Evolutionary conservation across 2,113 vertebrate genomes (phyloP).

Genomic region (Bubalus kerabau): DNA sequence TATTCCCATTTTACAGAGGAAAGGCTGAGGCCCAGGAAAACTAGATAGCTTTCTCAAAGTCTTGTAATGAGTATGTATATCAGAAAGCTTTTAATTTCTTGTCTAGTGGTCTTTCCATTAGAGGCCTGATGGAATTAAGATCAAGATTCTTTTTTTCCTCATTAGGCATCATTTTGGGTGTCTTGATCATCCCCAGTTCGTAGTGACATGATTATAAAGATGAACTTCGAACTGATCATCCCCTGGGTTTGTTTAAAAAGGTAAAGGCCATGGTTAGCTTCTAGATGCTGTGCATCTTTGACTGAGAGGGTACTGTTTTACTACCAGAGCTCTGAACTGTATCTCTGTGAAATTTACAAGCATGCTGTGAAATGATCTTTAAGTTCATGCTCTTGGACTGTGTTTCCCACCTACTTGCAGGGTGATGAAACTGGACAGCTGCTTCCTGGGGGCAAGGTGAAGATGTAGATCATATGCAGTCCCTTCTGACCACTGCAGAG

Average conservation of each 20-base stretch:
- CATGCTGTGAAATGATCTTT: slow-evolving; percentile 6
- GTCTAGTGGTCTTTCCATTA: not conserved
- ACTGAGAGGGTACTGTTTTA: not conserved
- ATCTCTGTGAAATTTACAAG: slow-evolving; percentile 14
- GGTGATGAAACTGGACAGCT: slow-evolving; percentile 13
- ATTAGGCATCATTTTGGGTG: not conserved
- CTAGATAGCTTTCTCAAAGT: not conserved
- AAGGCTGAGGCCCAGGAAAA: not conserved
- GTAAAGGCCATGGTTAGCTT: not conserved
- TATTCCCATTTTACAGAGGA: not conserved
- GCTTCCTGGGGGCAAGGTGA: slow-evolving; percentile 26
- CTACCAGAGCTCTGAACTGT: not conserved
- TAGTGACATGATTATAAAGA: not conserved
- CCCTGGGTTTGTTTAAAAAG: not conserved
- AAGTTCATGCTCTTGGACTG: not conserved
- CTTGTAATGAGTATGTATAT: not conserved
- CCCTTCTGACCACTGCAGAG: not conserved
- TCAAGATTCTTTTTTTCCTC: not conserved
- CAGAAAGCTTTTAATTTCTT: not conserved
- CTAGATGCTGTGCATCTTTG: not conserved
- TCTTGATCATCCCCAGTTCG: not conserved
- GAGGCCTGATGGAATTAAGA: not conserved
- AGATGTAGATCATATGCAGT: not conserved
- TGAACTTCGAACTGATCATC: not conserved
- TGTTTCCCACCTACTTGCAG: not conserved